Evolutionary conservation across 2,113 vertebrate species (phyloP), one percentile per base, ranked within the genome.

Genomic region (Grallaria varia): DNA sequence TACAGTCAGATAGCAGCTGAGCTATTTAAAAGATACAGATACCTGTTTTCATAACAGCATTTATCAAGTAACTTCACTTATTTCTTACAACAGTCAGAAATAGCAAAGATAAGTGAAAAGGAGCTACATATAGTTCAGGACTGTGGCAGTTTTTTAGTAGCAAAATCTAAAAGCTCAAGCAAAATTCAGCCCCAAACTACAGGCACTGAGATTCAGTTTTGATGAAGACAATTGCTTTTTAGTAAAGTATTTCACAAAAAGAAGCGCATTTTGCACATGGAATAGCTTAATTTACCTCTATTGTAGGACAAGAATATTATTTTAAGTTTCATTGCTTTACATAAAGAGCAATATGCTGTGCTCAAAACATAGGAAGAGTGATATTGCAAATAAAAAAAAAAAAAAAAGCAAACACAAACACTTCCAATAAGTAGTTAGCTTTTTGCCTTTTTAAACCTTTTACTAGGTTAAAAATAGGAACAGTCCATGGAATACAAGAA

Each of bases 31-130:
- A 75, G 25, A 23, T 33, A 42, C 6, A 8, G 6, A 22, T 15
- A 58, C 1, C 35, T 73, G 17, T 17, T 64, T 82, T 66, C 71
- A n/a, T 35, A 64, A 31, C 9, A 77, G 2, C 10, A n/a, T 74
- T 66, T 59, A 42, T 71, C 0, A 2, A 56, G 6, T 35, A 72
- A 37, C 30, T 71, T 73, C 8, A 4, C 11, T 62, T 40, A 62
- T 63, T 89, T 69, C n/a, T 52, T 53, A 42, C 5, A 81, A 14
- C 1, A 45, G 18, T 44, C 19, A 74, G 31, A 84, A 81, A 21
- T 8, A n/a, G 2, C 3, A 24, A 0, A 58, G 12, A 53, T 31
- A 63, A 4, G 11, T 0, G 0, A 13, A 78, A 59, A 71, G 3
- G 7, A 5, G 39, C 10, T 14, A 60, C 19, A 25, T 58, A 21